Conservation (phyloP, 2,888 invertebrate species). For the Spodoptera exigua region DNA sequence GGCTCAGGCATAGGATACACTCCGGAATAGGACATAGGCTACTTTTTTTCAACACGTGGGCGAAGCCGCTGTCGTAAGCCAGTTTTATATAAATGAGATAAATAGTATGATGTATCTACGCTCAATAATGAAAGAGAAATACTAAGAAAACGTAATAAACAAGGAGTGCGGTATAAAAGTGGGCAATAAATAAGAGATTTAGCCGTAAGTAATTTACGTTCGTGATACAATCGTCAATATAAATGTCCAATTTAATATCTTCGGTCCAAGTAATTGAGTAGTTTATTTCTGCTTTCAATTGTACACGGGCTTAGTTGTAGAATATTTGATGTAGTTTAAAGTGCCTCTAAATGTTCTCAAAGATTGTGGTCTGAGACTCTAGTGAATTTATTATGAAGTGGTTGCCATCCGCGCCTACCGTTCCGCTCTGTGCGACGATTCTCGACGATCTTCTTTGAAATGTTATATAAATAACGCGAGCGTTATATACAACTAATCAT, state of each 20-base stretch:
- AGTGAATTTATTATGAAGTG: conserved; percentile 67
- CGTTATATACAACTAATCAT: not conserved
- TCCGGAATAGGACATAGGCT: no score
- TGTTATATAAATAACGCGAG: conserved; percentile 17
- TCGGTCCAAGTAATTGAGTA: conserved; percentile 35
- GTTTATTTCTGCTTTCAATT: conserved; percentile 47
- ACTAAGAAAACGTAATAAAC: conserved; percentile 27
- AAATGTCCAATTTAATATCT: conserved; percentile 40
- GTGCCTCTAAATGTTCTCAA: conserved; percentile 67
- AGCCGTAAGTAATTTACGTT: conserved; percentile 45
- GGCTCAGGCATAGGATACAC: no score
- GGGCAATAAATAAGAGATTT: conserved; percentile 48
- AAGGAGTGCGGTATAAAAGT: conserved; percentile 23
- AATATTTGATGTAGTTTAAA: conserved; percentile 68
- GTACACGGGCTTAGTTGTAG: conserved; percentile 54
- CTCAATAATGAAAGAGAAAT: conserved; percentile 1
- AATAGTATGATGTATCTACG: no score
- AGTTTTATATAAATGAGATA: no score
- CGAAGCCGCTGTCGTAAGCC: no score
- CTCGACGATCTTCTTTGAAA: conserved; percentile 28
- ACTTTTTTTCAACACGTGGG: no score
- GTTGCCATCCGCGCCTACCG: conserved; percentile 48
- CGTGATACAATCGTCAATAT: conserved; percentile 13
- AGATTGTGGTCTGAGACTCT: conserved; percentile 66
- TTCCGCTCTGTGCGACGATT: conserved; percentile 30